phyloP scores from a whole-genome alignment of 2,113 vertebrate species.

The Morone saxatilis region DNA sequence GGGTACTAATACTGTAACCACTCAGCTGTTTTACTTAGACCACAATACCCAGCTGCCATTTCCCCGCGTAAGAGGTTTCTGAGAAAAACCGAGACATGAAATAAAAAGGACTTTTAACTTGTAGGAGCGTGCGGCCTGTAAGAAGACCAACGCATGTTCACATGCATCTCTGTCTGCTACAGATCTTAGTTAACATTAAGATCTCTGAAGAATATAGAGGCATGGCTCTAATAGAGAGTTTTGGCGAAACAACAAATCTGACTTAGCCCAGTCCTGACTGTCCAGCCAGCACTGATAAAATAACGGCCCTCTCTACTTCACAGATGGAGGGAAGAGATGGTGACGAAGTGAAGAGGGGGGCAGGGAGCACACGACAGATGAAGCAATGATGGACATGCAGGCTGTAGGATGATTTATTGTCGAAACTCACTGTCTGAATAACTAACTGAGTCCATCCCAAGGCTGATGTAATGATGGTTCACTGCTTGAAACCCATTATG shows the following conservation, averaged over 20 bases:
- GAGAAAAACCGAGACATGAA: background rate
- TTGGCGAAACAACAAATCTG: conserved; percentile 29
- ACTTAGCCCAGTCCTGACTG: conserved; percentile 31
- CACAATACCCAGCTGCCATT: conserved; percentile 7
- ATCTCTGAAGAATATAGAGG: conserved; percentile 7
- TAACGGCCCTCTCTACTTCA: conserved; percentile 33
- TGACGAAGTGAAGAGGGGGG: conserved; percentile 62
- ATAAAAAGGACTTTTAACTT: background rate
- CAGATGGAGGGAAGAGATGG: conserved; percentile 68
- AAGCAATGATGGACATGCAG: conserved; percentile 60
- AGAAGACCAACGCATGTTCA: background rate
- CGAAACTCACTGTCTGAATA: conserved; percentile 53
- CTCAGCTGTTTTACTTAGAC: conserved; percentile 42
- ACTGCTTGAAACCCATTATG: conserved; percentile 61
- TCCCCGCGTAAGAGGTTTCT: conserved; percentile 10
- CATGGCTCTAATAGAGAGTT: background rate
- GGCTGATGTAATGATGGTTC: conserved; percentile 58
- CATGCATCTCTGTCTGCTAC: background rate
- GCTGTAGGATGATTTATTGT: conserved; percentile 63
- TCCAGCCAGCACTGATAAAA: conserved; percentile 50
- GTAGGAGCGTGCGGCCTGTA: background rate
- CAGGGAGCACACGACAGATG: conserved; percentile 65
- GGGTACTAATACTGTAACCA: conserved; percentile 5
- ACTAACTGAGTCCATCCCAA: conserved; percentile 45
- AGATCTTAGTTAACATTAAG: background rate